Base-by-base conservation (phyloP, 2,888 invertebrate species). In the Osmoderma eremita region DNA sequence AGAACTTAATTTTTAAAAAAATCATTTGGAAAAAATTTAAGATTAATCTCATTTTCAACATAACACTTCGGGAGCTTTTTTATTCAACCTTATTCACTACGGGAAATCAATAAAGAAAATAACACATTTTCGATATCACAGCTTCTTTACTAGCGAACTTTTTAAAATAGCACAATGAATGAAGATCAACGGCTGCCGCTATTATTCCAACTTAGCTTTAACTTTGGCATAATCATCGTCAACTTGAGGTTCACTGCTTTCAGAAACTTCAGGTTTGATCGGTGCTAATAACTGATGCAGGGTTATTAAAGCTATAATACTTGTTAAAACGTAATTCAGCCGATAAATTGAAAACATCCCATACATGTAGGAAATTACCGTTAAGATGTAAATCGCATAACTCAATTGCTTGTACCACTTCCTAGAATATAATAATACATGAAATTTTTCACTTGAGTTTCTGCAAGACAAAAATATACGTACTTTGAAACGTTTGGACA, bases 401-500 rank as follows among this genome's bases (percentile, higher is more conserved):
- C 84, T 78, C 1, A 88, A 71, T 30, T 79, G 75, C 17, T 82
- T 82, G 70, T 86, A 85, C 74, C 83, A 80, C 69, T 78, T 82
- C 75, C 88, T 88, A 80, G 67, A 85, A 86, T 65, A 54, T 67
- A 50, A 53, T 15, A 65, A 20, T 61, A 22, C 48, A 50, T 5
- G 12, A 15, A n/a, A 54, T 65, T 62, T 24, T 24, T 24, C 3
- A 24, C 24, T 1, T 3, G 6, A 8, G 6, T 5, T 30, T 4
- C 10, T 6, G 2, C 3, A 5, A 39, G 2, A 63, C 6, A 15
- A 38, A 30, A 45, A 54, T 65, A 6, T 65, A 84, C 88, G 87
- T 83, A 91, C 91, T 88, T 82, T 75, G 88, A 85, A 69, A 79
- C 82, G 75, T 84, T 86, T 0, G 92, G 91, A 1, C 87, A 86